Evolutionary conservation across 1,140 invertebrate species (phyloP).

Genomic region (Drosophila simulans): DNA sequence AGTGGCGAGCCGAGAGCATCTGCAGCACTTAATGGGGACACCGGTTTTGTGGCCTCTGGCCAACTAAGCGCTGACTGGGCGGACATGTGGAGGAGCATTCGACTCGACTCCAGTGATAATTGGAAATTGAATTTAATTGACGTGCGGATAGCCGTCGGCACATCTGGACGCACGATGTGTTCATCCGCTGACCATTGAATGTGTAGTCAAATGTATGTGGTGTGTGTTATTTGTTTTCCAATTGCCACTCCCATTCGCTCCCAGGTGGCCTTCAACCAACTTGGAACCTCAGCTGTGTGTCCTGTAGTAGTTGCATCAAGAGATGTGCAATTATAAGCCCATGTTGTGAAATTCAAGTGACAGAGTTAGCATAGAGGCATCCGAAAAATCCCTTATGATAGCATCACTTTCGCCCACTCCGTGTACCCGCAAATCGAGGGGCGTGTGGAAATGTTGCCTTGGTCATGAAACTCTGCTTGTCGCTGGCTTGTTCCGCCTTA

Average conservation of each 20-base stretch:
- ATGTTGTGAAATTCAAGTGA: no score
- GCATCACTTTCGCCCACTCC: slow-evolving; percentile 18
- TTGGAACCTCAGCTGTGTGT: no score
- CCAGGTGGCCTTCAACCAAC: neutral
- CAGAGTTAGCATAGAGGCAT: no score
- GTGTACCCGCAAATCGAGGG: slow-evolving; percentile 10
- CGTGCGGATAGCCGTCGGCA: slow-evolving; percentile 15
- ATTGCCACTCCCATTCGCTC: neutral
- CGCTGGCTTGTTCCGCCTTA: slow-evolving; percentile 56
- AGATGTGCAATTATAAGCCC: no score
- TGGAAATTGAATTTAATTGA: slow-evolving; percentile 42
- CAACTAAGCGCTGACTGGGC: slow-evolving; percentile 7
- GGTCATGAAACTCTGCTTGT: slow-evolving; percentile 46
- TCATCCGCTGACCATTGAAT: neutral
- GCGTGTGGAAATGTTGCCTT: slow-evolving; percentile 22
- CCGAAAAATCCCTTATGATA: neutral
- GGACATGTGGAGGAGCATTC: neutral
- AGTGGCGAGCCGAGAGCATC: slow-evolving; percentile 64
- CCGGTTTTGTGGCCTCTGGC: slow-evolving; percentile 14
- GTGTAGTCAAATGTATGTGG: neutral
- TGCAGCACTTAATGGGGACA: slow-evolving; percentile 49
- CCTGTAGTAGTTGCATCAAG: no score
- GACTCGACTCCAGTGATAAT: slow-evolving; percentile 19
- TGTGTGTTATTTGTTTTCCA: neutral
- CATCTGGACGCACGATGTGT: slow-evolving; percentile 16